phyloP scores from a whole-genome alignment of 2,113 vertebrate genomes.

The Rana temporaria region DNA sequence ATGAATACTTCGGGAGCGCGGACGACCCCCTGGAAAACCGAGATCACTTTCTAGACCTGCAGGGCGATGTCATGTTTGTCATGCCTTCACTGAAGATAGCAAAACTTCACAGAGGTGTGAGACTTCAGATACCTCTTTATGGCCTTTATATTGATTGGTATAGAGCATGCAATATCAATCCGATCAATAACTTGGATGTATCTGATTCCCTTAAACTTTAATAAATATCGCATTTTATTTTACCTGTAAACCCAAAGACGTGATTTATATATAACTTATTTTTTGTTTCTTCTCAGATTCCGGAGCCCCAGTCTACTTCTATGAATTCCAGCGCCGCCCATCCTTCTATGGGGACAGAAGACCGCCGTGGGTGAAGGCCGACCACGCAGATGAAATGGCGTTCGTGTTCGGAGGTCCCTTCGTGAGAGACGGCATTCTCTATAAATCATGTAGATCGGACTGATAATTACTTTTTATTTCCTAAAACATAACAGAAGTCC shows the following conservation, averaged over 20 bases:
- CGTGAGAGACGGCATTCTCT: conserved; percentile 60
- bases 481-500: too few species aligned
- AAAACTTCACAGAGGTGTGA: conserved; percentile 77
- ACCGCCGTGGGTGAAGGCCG: conserved; percentile 68
- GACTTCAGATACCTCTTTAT: too few species aligned
- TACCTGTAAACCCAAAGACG: too few species aligned
- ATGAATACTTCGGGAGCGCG: conserved; percentile 74
- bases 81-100: conserved; percentile 73
- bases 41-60: conserved; percentile 70
- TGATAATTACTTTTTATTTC: too few species aligned
- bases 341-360: conserved; percentile 53
- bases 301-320: conserved; percentile 70
- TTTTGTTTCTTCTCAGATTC: conserved; percentile 65
- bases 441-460: neutral
- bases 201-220: too few species aligned
- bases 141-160: too few species aligned
- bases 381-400: conserved; percentile 73
- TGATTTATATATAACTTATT: too few species aligned
- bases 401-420: conserved; percentile 73
- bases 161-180: too few species aligned
- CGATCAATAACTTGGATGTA: too few species aligned
- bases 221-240: too few species aligned
- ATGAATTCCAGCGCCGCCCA: conserved; percentile 72
- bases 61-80: conserved; percentile 70
- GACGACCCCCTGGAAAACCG: conserved; percentile 69